Evolutionary conservation across 2,888 invertebrate genomes (phyloP), one percentile per base, ranked within the genome.

Genomic region (Drosophila quinaria): DNA sequence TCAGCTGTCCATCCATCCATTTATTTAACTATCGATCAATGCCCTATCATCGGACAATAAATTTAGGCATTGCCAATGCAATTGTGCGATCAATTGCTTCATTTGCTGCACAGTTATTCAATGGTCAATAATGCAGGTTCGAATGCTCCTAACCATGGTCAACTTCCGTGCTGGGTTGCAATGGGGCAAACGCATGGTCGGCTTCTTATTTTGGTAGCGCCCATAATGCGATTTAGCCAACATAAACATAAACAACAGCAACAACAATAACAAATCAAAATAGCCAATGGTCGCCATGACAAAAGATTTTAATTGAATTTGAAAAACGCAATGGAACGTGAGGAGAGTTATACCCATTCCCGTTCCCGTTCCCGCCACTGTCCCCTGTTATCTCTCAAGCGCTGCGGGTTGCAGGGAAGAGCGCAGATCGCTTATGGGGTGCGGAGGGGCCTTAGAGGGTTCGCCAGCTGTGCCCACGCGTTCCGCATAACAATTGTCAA

Each of bases 301-400:
- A 87, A 87, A 84, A 87, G 88, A 81, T 86, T 87, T 87, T 87
- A 87, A 87, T 87, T 87, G 81, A 87, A 88, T 88, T 87, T 86
- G 82, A 81, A 82, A 73, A 88, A 81, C 78, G 81, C 84, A 87
- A 88, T 88, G 86, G 74, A 55, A 80, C 87, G 86, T 85, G 75
- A 77, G 81, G 70, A 74, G 56, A 71, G 64, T 65, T 25, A 37
- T 19, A 59, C 25, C 9, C 31, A 1, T 35, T 10, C 42, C 22
- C n/a, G n/a, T 19, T 1, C 33, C 22, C 19, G n/a, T 22, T 10
- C 10, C 25, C n/a, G 10, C 25, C 33, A 31, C 25, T 10, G 13
- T 22, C 31, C 41, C 15, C 19, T 35, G 15, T 69, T 41, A 44
- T 41, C 9, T 44, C 44, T 11, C 61, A 31, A 15, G 22, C 41